Percentiles rank a stretch among this genome's conserved stretches.
These are phyloP conservation scores for Morpho helenor DNA, from an alignment of 2,888 invertebrate species.

Conservation along the genomic window DNA sequence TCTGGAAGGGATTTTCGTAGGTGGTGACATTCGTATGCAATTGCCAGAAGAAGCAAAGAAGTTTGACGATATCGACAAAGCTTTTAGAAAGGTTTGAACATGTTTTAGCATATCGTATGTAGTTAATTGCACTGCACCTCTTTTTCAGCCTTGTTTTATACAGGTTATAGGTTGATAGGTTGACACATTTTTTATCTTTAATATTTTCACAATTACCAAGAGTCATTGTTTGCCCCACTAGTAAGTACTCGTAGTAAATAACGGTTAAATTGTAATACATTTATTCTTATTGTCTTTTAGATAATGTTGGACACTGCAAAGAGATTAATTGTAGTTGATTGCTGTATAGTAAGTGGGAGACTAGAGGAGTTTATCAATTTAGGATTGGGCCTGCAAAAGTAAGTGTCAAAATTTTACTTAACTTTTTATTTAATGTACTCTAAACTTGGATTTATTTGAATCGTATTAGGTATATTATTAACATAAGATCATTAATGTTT, in stretches of 20 bases:
- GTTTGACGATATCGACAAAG: constrained; percentile 92
- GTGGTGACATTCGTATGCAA: constrained; percentile 91
- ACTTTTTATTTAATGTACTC: neutral
- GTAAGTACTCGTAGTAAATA: too few species aligned
- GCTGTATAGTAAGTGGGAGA: constrained; percentile 87
- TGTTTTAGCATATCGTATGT: too few species aligned
- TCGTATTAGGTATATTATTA: too few species aligned
- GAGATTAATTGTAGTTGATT: constrained; percentile 87
- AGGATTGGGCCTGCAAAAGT: constrained; percentile 86
- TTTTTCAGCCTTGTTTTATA: too few species aligned
- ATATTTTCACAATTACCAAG: too few species aligned
- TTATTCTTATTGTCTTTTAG: constrained; percentile 49
- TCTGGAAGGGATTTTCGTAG: constrained; percentile 94
- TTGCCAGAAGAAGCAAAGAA: constrained; percentile 93
- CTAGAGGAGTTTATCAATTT: constrained; percentile 87
- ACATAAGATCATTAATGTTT: neutral
- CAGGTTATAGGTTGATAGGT: too few species aligned
- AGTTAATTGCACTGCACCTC: too few species aligned
- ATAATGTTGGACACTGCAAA: constrained; percentile 92
- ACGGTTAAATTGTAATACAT: too few species aligned
- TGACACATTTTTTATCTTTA: too few species aligned
- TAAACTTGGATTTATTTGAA: neutral
- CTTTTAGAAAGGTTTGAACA: constrained; percentile 82
- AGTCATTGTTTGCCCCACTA: too few species aligned
- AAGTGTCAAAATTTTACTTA: constrained; percentile 25